Conservation (phyloP, 2,113 vertebrate species). For the Microcebus jonahi region DNA sequence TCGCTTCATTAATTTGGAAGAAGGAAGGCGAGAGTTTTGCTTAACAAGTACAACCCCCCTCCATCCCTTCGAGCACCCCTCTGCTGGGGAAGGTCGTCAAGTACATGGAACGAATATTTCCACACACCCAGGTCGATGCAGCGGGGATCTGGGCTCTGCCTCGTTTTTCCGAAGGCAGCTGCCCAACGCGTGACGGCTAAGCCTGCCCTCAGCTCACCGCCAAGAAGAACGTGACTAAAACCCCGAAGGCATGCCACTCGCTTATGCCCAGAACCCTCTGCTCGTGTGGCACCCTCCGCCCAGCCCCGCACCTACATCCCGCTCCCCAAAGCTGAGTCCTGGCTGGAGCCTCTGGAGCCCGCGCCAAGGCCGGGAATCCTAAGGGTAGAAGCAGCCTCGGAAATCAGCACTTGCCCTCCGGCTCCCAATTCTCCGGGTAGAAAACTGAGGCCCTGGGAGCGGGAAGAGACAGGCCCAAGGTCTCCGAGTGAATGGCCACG, state of each 20-base stretch:
- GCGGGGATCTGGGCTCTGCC: background rate
- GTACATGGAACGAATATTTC: background rate
- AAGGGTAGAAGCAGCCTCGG: background rate
- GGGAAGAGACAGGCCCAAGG: background rate
- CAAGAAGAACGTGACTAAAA: background rate
- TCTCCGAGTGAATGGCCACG: background rate
- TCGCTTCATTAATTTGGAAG: background rate
- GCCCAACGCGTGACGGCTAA: background rate
- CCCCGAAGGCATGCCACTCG: background rate
- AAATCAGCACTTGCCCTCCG: background rate
- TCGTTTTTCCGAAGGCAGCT: background rate
- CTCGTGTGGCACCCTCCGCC: background rate
- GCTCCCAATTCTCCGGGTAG: background rate
- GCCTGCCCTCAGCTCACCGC: background rate
- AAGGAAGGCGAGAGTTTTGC: background rate
- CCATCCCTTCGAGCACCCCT: background rate
- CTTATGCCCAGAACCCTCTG: background rate
- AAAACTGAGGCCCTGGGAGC: background rate
- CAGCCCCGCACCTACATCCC: background rate
- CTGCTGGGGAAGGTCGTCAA: no score
- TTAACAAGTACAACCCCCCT: background rate
- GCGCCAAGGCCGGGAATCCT: background rate
- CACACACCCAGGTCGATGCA: rapidly evolving
- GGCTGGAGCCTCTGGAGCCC: background rate
- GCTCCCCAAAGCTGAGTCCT: background rate